phyloP scores from a whole-genome alignment of 2,888 invertebrate genomes.

The Drosophila seclusa region DNA sequence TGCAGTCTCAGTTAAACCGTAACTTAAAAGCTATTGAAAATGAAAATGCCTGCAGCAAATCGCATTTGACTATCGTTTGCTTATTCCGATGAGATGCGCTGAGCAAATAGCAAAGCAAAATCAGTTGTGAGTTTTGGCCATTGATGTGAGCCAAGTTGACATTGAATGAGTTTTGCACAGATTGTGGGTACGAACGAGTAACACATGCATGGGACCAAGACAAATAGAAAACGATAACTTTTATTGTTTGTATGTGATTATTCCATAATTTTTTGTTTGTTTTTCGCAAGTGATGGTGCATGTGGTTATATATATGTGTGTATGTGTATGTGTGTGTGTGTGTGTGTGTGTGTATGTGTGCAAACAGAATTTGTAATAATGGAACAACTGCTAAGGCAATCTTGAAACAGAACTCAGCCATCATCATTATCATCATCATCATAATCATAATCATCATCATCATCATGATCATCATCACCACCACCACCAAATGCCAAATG shows the following conservation, averaged over 20 bases:
- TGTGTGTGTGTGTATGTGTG: slow-evolving; percentile 44
- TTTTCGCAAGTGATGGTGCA: slow-evolving; percentile 7
- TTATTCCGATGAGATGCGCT: slow-evolving; percentile 22
- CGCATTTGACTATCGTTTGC: slow-evolving; percentile 21
- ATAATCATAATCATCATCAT: slow-evolving; percentile 13
- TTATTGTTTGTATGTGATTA: slow-evolving; percentile 30
- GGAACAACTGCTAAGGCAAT: slow-evolving; percentile 52
- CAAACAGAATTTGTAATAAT: slow-evolving; percentile 72
- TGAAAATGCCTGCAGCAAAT: slow-evolving; percentile 19
- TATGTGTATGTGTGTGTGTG: slow-evolving; percentile 23
- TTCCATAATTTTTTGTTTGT: slow-evolving; percentile 15
- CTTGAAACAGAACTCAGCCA: slow-evolving; percentile 39
- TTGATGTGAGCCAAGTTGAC: slow-evolving; percentile 12
- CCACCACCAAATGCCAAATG: slow-evolving; percentile 34
- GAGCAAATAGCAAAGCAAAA: slow-evolving; percentile 19
- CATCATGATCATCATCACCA: background rate
- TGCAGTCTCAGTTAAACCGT: background rate
- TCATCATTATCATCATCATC: slow-evolving; percentile 15
- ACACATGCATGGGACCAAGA: slow-evolving; percentile 44
- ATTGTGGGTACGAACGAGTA: slow-evolving; percentile 20
- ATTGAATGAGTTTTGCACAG: slow-evolving; percentile 42
- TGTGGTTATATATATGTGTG: slow-evolving; percentile 15
- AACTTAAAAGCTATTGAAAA: slow-evolving; percentile 18
- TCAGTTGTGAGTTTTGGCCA: slow-evolving; percentile 3
- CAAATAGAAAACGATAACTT: slow-evolving; percentile 54